Evolutionary conservation across 2,113 vertebrate genomes (phyloP).

Genomic region (Siphamia tubifer): DNA sequence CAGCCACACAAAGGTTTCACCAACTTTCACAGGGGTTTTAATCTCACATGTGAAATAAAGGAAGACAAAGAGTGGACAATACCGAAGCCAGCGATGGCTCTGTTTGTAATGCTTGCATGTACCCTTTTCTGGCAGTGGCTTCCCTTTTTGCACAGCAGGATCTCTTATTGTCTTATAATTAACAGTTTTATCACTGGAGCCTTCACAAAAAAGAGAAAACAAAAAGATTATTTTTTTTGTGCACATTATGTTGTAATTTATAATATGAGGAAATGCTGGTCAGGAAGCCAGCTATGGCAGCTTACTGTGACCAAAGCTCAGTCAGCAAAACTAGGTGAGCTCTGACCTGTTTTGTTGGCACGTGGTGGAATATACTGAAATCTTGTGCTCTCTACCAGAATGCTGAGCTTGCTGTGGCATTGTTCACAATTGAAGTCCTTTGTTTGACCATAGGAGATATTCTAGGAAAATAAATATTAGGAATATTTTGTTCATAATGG

Average conservation of each 20-base stretch:
- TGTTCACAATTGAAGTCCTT: constrained; percentile 79
- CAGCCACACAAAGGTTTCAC: background rate
- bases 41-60: background rate
- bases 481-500: no score
- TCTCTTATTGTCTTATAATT: constrained; percentile 64
- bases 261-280: background rate
- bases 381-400: constrained; percentile 75
- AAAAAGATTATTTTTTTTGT: background rate
- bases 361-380: constrained; percentile 78
- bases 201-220: constrained; percentile 34
- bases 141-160: constrained; percentile 81
- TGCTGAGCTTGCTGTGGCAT: constrained; percentile 79
- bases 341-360: constrained; percentile 69
- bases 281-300: background rate
- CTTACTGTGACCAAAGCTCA: background rate
- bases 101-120: constrained; percentile 82
- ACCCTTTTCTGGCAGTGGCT: constrained; percentile 81
- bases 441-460: constrained; percentile 76
- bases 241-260: background rate
- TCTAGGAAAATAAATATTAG: constrained; percentile 50
- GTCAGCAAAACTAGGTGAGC: background rate
- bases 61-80: background rate
- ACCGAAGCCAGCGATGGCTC: constrained; percentile 85
- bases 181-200: constrained; percentile 21
- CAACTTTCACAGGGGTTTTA: background rate